Base-by-base conservation (phyloP, 2,888 invertebrate species). In the Cerastoderma edule region DNA sequence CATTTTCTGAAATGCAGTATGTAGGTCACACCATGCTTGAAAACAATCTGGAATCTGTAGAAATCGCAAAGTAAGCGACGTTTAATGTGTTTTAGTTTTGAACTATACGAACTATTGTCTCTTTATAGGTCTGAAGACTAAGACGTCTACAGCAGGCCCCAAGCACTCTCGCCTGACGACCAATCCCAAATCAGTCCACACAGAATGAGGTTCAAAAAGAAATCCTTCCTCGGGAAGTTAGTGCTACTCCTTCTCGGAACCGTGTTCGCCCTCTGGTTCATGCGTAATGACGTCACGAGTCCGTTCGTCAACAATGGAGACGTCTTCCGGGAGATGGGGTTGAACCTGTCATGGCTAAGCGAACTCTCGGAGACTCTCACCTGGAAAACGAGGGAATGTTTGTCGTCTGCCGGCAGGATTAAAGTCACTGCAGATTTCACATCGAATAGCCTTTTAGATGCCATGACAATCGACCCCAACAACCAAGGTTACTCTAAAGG, bases 371-470 rank as follows among this genome's bases (percentile, higher is more conserved):
- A 48, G 16, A 50, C 33, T 4, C 24, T 77, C 22, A 63, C 35
- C 27, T 50, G 30, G 27, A 44, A 32, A 10, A 64, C 69, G 19
- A 48, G 63, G n/a, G 33, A 44, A 30, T 81, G 81, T 60, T 8
- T 72, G 22, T 78, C 78, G 16, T 46, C 60, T 30, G 53, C 69
- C 19, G 35, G 32, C 28, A 72, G 32, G 24, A 65, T 73, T 3
- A 66, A 39, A 28, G 67, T 81, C 35, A 76, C 81, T 1, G 72
- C 81, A 0, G 73, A 81, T 63, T 81, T 78, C 44, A 78, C 81
- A 30, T 3, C 74, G 24, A 81, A 81, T 66, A 46, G 60, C 30
- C 54, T 81, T 16, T 32, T 81, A 30, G 81, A 81, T 44, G n/a
- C 50, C 10, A 64, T 76, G 70, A 75, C 63, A 46, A 54, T 80